Conservation (phyloP, 2,888 invertebrate genomes). For the Merodon equestris region DNA sequence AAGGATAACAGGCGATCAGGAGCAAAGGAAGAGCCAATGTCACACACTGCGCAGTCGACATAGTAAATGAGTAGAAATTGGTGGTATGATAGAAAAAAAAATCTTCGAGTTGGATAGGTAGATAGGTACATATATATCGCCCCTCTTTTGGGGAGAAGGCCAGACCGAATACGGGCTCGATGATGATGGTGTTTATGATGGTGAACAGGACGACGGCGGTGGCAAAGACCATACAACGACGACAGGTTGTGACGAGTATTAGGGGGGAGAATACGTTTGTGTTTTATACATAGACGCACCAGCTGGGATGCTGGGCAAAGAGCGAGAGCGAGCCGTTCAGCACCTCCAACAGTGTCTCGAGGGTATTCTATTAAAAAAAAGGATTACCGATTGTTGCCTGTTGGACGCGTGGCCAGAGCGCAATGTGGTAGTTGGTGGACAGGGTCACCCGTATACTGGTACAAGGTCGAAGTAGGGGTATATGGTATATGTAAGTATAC, state of each 20-base stretch:
- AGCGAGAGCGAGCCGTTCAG: neutral
- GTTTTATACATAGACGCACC: conserved; percentile 48
- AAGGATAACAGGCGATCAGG: conserved; percentile 51
- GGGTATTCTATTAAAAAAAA: conserved; percentile 19
- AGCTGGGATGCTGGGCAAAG: conserved; percentile 39
- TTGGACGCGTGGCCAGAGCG: too few relatives aligned
- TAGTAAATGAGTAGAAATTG: conserved; percentile 44
- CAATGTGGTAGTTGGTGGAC: too few relatives aligned
- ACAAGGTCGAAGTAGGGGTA: too few relatives aligned
- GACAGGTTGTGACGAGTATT: conserved; percentile 11
- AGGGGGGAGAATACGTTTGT: conserved; percentile 5
- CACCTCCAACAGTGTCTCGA: conserved; percentile 17
- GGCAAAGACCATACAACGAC: neutral
- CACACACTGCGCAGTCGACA: conserved; percentile 61
- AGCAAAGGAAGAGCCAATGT: conserved; percentile 25
- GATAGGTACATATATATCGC: too few relatives aligned
- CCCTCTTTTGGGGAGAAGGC: conserved; percentile 33
- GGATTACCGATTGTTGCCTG: conserved; percentile 37
- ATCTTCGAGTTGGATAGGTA: conserved; percentile 23
- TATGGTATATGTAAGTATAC: too few relatives aligned
- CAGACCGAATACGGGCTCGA: conserved; percentile 36
- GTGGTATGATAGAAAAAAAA: conserved; percentile 16
- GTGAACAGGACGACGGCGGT: neutral
- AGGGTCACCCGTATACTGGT: too few relatives aligned
- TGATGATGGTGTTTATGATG: conserved; percentile 35